These are phyloP conservation scores for Cremastinae sp. DNA, from an alignment of 2,888 invertebrate genomes.

Conservation along the genomic window DNA sequence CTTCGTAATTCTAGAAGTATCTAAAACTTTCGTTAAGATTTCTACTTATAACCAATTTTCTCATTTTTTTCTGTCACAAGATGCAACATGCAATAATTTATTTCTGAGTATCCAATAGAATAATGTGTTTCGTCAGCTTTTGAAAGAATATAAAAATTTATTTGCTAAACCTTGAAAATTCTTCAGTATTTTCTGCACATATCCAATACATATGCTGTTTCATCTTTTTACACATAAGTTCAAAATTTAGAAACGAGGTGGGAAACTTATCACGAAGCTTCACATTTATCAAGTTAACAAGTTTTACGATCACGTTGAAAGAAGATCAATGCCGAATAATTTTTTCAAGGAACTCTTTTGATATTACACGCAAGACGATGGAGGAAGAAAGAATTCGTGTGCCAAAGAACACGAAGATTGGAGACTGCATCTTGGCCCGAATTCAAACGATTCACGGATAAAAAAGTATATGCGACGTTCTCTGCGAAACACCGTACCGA, in stretches of 20 bases:
- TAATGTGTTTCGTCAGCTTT: too few relatives aligned
- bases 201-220: too few relatives aligned
- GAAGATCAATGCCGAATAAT: conserved; percentile 41
- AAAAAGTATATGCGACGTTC: conserved; percentile 28
- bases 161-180: too few relatives aligned
- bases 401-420: conserved; percentile 49
- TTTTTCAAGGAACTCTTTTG: conserved; percentile 42
- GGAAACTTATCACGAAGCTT: conserved; percentile 13
- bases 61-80: not conserved
- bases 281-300: conserved; percentile 30
- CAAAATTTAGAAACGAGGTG: conserved; percentile 1
- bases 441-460: conserved; percentile 54
- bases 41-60: not conserved
- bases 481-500: conserved; percentile 39
- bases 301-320: conserved; percentile 23
- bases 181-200: too few relatives aligned
- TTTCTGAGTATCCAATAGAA: too few relatives aligned
- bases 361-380: conserved; percentile 36
- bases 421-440: conserved; percentile 49
- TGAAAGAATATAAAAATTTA: too few relatives aligned
- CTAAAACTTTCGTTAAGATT: not conserved
- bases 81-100: too few relatives aligned
- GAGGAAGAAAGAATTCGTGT: conserved; percentile 13
- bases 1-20: not conserved
- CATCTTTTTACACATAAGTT: not conserved